Conservation (phyloP, 2,113 vertebrate genomes). For the Aphyosemion australe region DNA sequence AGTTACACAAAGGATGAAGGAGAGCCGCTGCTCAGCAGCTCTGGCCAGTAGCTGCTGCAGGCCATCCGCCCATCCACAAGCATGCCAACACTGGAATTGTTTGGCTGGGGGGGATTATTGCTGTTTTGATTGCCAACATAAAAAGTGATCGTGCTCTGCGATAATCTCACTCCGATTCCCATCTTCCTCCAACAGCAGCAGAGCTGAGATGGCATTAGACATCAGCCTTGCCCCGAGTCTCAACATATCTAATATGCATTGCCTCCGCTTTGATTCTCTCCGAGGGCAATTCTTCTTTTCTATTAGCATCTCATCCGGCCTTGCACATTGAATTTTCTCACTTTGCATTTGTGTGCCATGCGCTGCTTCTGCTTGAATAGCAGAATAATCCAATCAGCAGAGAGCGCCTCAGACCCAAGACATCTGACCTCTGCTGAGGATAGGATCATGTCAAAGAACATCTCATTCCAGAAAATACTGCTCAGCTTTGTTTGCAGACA, state of each 20-base stretch:
- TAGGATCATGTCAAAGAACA: constrained; percentile 60
- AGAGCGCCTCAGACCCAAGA: constrained; percentile 54
- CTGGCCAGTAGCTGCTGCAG: constrained; percentile 10
- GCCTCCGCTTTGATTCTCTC: constrained; percentile 43
- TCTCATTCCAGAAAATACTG: constrained; percentile 60
- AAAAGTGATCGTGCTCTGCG: constrained; percentile 41
- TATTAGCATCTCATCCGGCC: constrained; percentile 69
- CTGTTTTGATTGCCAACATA: constrained; percentile 53
- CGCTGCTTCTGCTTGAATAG: constrained; percentile 67
- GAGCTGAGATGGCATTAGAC: constrained; percentile 43
- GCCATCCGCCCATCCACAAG: constrained; percentile 16
- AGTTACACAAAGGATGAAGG: constrained; percentile 6
- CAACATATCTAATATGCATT: constrained; percentile 31
- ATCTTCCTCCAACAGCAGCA: constrained; percentile 26
- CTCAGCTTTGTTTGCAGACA: constrained; percentile 44
- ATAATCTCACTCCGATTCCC: constrained; percentile 44
- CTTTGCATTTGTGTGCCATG: constrained; percentile 66
- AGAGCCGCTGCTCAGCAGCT: not conserved
- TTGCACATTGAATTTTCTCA: constrained; percentile 68
- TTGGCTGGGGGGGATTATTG: constrained; percentile 38
- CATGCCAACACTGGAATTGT: constrained; percentile 28
- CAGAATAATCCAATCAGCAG: constrained; percentile 72
- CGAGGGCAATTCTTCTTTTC: constrained; percentile 54
- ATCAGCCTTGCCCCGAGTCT: constrained; percentile 36
- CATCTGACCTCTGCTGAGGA: constrained; percentile 71